These are phyloP conservation scores for Malachius bipustulatus DNA, from an alignment of 2,888 invertebrate species.

Conservation along the genomic window DNA sequence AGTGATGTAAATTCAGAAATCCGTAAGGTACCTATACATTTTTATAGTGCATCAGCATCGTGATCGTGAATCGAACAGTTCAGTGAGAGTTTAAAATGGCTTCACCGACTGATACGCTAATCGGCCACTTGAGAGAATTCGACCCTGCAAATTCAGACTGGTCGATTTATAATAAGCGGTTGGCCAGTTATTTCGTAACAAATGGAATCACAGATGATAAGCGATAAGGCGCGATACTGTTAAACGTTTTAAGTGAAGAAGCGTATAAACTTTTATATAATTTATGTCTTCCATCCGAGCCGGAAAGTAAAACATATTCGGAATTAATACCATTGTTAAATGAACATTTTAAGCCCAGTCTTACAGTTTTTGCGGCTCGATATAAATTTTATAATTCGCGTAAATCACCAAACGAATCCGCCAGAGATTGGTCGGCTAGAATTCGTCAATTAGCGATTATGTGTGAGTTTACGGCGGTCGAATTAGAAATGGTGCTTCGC, in stretches of 20 bases:
- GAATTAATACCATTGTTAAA: slow-evolving; percentile 12
- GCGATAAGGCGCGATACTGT: slow-evolving; percentile 11
- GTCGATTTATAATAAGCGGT: slow-evolving; percentile 12
- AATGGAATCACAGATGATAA: slow-evolving; percentile 11
- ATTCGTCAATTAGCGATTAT: slow-evolving; percentile 12
- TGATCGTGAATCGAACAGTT: too few relatives aligned
- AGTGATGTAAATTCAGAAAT: too few relatives aligned
- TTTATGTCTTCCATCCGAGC: slow-evolving; percentile 13
- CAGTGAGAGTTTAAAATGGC: too few relatives aligned
- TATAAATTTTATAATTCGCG: slow-evolving; percentile 13
- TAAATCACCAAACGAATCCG: slow-evolving; percentile 11
- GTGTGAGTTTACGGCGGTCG: slow-evolving; percentile 13
- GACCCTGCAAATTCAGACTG: slow-evolving; percentile 13
- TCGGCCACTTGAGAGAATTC: slow-evolving; percentile 14
- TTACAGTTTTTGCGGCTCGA: slow-evolving; percentile 13
- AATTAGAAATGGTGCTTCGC: slow-evolving; percentile 13
- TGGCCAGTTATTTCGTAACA: slow-evolving; percentile 14
- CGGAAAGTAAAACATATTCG: slow-evolving; percentile 11
- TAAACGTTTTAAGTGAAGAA: too few relatives aligned
- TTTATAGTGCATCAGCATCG: too few relatives aligned
- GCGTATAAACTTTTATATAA: too few relatives aligned
- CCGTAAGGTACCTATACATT: too few relatives aligned
- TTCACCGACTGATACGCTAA: too few relatives aligned
- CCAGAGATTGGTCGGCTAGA: too few relatives aligned
- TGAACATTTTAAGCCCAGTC: slow-evolving; percentile 13